Conservation (phyloP, 2,797 vertebrate species). For the Vespertilio murinus region DNA sequence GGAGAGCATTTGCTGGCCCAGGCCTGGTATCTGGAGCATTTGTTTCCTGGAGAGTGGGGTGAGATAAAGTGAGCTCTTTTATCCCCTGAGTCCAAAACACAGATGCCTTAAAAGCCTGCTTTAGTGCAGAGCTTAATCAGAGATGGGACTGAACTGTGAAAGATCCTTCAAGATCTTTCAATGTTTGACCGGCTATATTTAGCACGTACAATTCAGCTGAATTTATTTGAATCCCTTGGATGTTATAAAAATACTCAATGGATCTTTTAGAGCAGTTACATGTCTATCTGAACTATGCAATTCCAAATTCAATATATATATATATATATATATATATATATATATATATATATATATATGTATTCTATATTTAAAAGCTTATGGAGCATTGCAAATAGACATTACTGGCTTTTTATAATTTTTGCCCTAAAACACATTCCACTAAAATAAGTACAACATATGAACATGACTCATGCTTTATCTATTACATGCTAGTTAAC, state of each 20-base stretch:
- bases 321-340: neutral
- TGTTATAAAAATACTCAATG: neutral
- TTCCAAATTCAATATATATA: neutral
- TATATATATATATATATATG: neutral
- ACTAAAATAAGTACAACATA: neutral
- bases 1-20: constrained; percentile 71
- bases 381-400: neutral
- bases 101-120: constrained; percentile 20
- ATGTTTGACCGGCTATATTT: neutral
- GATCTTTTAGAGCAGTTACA: neutral
- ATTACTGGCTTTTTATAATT: neutral
- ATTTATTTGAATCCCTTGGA: neutral
- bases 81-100: neutral
- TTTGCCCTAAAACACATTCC: neutral
- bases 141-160: neutral
- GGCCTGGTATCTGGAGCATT: constrained; percentile 65
- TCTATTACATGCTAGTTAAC: neutral
- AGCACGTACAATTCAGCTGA: neutral
- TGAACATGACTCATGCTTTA: neutral
- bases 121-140: neutral
- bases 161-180: neutral
- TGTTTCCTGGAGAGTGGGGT: constrained; percentile 69
- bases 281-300: neutral
- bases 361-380: neutral
- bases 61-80: constrained; percentile 67